These are phyloP conservation scores for Coronaproctus castanopsis DNA, from an alignment of 2,888 invertebrate genomes.

Conservation along the genomic window DNA sequence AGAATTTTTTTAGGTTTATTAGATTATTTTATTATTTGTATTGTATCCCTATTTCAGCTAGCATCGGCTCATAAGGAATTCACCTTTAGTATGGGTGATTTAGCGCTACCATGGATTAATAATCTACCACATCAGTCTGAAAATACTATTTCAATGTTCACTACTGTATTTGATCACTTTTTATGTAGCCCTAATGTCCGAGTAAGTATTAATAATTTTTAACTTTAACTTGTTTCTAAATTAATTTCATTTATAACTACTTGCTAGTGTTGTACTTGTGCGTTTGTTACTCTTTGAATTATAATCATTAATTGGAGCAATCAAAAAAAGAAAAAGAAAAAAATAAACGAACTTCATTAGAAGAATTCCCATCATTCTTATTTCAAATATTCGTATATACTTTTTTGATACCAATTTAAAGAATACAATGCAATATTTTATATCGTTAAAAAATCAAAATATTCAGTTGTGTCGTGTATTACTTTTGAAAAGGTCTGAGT, in stretches of 20 bases:
- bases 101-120: constrained; percentile 6
- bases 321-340: not conserved
- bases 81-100: too few species aligned
- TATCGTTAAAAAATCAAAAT: too few species aligned
- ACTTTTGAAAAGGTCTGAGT: too few species aligned
- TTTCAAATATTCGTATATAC: too few species aligned
- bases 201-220: constrained; percentile 22
- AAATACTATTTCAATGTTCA: constrained; percentile 33
- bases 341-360: not conserved
- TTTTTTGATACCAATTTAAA: too few species aligned
- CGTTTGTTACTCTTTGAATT: not conserved
- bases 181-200: constrained; percentile 41
- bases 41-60: too few species aligned
- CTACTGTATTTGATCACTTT: constrained; percentile 44
- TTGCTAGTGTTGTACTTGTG: not conserved
- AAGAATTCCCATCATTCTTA: too few species aligned
- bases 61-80: too few species aligned
- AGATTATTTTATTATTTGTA: too few species aligned
- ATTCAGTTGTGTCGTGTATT: too few species aligned
- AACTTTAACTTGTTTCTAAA: not conserved
- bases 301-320: not conserved
- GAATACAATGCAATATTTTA: too few species aligned
- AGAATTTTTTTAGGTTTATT: too few species aligned
- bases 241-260: not conserved
- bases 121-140: not conserved